phyloP scores from a whole-genome alignment of 1,140 invertebrate genomes.

The Prorops nasuta region DNA sequence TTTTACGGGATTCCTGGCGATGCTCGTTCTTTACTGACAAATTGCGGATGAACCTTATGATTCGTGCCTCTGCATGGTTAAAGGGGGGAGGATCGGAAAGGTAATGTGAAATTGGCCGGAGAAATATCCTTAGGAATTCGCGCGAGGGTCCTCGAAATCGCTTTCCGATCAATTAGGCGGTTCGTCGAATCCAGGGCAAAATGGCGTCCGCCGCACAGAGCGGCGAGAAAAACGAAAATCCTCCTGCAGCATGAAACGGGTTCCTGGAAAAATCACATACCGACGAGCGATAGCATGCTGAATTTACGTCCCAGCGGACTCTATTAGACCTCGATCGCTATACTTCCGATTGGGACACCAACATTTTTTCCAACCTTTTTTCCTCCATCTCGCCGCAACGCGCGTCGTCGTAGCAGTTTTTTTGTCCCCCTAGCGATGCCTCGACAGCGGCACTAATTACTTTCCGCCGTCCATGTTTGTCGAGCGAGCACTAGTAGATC shows the following conservation, averaged over 20 bases:
- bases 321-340: slow-evolving; percentile 18
- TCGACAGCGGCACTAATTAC: slow-evolving; percentile 25
- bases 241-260: not conserved
- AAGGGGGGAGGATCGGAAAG: too few relatives aligned
- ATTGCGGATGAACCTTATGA: too few relatives aligned
- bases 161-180: too few relatives aligned
- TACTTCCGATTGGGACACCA: slow-evolving; percentile 2
- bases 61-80: too few relatives aligned
- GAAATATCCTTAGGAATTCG: too few relatives aligned
- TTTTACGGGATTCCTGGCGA: too few relatives aligned
- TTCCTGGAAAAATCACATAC: slow-evolving; percentile 18
- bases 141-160: too few relatives aligned
- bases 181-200: too few relatives aligned
- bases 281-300: not conserved
- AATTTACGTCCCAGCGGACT: slow-evolving; percentile 23
- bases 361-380: slow-evolving; percentile 13
- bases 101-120: too few relatives aligned
- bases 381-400: slow-evolving; percentile 6
- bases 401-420: slow-evolving; percentile 10
- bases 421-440: not conserved
- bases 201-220: too few relatives aligned
- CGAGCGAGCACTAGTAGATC: too few relatives aligned
- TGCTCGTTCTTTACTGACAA: too few relatives aligned
- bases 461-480: slow-evolving; percentile 17
- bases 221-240: slow-evolving; percentile 4